Base-by-base conservation (phyloP, 2,113 vertebrate species). In the Paramisgurnus dabryanus region DNA sequence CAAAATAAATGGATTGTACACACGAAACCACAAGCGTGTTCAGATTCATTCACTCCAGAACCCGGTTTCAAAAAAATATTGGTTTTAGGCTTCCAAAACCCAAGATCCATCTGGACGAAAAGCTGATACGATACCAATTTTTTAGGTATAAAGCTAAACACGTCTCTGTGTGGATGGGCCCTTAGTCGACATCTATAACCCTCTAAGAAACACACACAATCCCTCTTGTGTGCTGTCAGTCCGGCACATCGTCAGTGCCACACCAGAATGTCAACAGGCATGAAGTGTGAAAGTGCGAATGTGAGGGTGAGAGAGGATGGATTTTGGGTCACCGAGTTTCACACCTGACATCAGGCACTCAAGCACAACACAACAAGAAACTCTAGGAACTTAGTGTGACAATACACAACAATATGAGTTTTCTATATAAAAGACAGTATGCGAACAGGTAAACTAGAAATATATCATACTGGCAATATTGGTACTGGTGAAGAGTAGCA, bases 181-280 rank as follows among this genome's bases (percentile, higher is more conserved):
- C 27, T 5, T 47, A 8, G 45, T 47, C 10, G 10, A 47, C 10
- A 47, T 10, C 6, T 47, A 8, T 47, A 47, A 47, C 45, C 45
- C 45, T 47, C 10, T 7, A 47, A 47, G 72, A 47, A 74, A 65
- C 47, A 64, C 39, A 49, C 15, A 53, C 40, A 5, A 61, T 63
- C 34, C 68, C 39, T 34, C 75, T 66, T 39, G 15, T 45, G 60
- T 63, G 18, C 22, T 18, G 45, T 67, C 60, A 34, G 45, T 3
- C 66, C 12, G 45, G 39, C 45, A 61, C 67, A 77, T 66, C 11
- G 27, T 22, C 47, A 9, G 10, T 0, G 6, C 7, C 15, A 6
- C 74, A 66, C 76, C 57, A 58, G 73, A 83, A 83, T 83, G 81
- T 77, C 75, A 77, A 27, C 47, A 77, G 75, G 45, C 75, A 4